Conservation (phyloP, 2,113 vertebrate genomes). For the Andinoacara biseriatus region DNA sequence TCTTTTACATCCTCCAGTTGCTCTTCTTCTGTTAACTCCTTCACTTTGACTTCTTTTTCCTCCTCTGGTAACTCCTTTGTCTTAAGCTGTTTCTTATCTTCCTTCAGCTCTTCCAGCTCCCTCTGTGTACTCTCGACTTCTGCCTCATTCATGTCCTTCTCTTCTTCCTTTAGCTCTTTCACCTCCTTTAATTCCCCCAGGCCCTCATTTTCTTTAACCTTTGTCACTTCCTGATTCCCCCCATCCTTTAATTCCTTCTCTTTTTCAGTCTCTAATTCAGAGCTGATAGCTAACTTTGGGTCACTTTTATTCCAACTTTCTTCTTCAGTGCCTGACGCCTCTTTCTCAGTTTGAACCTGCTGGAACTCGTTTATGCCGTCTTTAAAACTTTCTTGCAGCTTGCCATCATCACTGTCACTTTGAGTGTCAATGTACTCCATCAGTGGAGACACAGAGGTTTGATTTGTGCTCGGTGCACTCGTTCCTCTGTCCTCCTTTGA, state of each 20-base stretch:
- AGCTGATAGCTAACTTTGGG: not conserved
- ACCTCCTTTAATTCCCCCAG: not conserved
- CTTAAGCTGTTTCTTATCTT: not conserved
- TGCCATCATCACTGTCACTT: not conserved
- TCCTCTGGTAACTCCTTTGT: not conserved
- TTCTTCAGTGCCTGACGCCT: not conserved
- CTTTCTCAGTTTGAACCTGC: not conserved
- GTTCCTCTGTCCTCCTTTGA: constrained; percentile 1
- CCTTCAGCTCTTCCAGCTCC: not conserved
- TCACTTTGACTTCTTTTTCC: not conserved
- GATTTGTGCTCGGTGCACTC: not conserved
- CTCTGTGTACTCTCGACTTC: not conserved
- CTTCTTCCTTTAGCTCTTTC: not conserved
- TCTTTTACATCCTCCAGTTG: not conserved
- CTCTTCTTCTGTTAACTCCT: fast-evolving
- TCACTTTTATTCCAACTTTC: not conserved
- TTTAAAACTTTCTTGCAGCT: not conserved
- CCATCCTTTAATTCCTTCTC: not conserved
- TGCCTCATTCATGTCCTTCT: not conserved
- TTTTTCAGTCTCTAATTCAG: constrained; percentile 1
- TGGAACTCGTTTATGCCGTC: not conserved
- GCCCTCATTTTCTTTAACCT: not conserved
- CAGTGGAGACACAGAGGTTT: not conserved
- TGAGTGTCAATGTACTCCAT: not conserved
- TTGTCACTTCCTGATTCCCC: not conserved